These are phyloP conservation scores for Watsonalla binaria DNA, from an alignment of 2,888 invertebrate genomes.

Conservation along the genomic window DNA sequence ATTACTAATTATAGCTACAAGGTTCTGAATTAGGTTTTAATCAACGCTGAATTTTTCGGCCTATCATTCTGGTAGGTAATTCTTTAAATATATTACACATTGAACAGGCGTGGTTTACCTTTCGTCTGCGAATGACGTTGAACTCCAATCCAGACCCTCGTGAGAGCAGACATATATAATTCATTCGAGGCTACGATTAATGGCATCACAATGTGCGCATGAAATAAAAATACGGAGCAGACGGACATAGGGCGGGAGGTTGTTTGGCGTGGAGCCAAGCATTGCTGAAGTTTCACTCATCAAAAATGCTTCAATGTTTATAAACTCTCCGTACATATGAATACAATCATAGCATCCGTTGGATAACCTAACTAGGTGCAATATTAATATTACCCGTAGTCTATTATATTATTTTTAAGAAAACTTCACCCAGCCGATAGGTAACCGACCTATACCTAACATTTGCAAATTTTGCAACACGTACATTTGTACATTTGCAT, in stretches of 20 bases:
- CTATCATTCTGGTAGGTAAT: too few relatives aligned
- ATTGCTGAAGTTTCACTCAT: constrained; percentile 55
- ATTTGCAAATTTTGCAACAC: too few relatives aligned
- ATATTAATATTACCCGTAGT: too few relatives aligned
- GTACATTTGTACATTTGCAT: too few relatives aligned
- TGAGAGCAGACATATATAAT: constrained; percentile 28
- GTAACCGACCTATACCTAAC: too few relatives aligned
- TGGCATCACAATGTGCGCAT: constrained; percentile 51
- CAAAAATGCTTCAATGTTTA: constrained; percentile 39
- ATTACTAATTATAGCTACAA: too few relatives aligned
- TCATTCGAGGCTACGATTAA: constrained; percentile 44
- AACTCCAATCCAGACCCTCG: constrained; percentile 20
- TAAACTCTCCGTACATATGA: constrained; percentile 9
- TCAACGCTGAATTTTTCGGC: too few relatives aligned
- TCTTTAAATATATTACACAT: neutral
- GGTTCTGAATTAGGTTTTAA: too few relatives aligned
- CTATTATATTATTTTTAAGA: too few relatives aligned
- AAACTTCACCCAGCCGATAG: too few relatives aligned
- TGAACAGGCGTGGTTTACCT: constrained; percentile 7
- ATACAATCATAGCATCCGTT: neutral
- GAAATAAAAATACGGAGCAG: constrained; percentile 58
- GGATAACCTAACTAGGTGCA: neutral
- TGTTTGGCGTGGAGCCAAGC: constrained; percentile 57
- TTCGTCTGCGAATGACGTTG: constrained; percentile 9
- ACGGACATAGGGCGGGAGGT: constrained; percentile 43